Conservation (phyloP, 1,140 invertebrate genomes). For the Cyclina sinensis region DNA sequence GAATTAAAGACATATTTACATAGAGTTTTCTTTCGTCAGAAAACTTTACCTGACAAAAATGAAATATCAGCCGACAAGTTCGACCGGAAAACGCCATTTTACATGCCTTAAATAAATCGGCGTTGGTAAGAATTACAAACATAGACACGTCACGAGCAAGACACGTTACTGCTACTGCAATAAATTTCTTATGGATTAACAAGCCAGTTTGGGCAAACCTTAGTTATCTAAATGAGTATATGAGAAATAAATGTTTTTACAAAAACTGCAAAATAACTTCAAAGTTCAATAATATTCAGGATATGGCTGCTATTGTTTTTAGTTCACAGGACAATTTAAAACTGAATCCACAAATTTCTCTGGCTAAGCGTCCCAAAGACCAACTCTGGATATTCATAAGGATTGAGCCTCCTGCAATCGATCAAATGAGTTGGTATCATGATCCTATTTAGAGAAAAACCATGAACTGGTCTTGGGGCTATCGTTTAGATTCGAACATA, state of each 20-base stretch:
- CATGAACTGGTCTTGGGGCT: slow-evolving; percentile 53
- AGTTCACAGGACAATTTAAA: neutral
- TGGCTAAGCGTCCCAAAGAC: neutral
- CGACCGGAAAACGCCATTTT: no score
- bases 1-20: no score
- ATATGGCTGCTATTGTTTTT: slow-evolving; percentile 6
- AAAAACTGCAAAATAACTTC: slow-evolving; percentile 12
- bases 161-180: no score
- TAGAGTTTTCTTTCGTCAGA: no score
- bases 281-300: neutral
- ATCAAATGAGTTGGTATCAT: neutral
- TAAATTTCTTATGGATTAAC: neutral
- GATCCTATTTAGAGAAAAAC: neutral
- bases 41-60: no score
- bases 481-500: slow-evolving; percentile 44
- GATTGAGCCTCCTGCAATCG: neutral
- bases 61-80: no score
- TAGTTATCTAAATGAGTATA: neutral
- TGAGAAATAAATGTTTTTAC: slow-evolving; percentile 6
- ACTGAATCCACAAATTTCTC: neutral
- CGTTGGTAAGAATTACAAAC: no score
- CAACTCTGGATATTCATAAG: slow-evolving; percentile 24
- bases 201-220: neutral
- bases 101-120: no score
- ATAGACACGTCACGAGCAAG: no score